phyloP scores from a whole-genome alignment of 1,140 invertebrate species.

The Rhagoletis zephyria region DNA sequence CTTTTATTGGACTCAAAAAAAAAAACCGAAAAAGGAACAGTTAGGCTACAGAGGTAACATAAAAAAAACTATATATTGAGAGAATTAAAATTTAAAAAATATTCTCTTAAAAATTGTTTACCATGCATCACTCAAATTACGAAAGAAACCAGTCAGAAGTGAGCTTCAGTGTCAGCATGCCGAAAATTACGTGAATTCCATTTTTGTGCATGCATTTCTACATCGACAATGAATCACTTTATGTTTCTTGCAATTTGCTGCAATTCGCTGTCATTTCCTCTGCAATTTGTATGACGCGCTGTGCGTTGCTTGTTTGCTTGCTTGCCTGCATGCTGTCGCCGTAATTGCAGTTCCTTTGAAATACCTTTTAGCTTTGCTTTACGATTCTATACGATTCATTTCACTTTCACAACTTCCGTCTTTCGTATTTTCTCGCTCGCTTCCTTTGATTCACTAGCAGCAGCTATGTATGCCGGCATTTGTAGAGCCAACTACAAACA shows the following conservation, averaged over 20 bases:
- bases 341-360: neutral
- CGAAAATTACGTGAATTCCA: too few relatives aligned
- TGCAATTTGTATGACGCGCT: neutral
- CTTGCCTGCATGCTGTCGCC: neutral
- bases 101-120: too few relatives aligned
- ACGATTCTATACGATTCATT: neutral
- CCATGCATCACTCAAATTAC: too few relatives aligned
- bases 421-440: neutral
- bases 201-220: too few relatives aligned
- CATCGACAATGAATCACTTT: neutral
- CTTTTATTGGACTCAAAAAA: too few relatives aligned
- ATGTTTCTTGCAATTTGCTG: neutral
- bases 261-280: conserved; percentile 9
- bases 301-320: neutral
- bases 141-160: neutral
- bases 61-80: too few relatives aligned
- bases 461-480: too few relatives aligned
- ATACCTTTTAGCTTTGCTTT: neutral
- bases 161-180: neutral
- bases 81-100: too few relatives aligned
- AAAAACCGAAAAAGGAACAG: too few relatives aligned
- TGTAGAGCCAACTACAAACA: neutral
- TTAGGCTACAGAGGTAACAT: too few relatives aligned
- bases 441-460: neutral
- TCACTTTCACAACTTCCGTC: conserved; percentile 24